These are phyloP conservation scores for Heliopora coerulea DNA, from an alignment of 92 coral and sea anemone species.

Conservation along the genomic window DNA sequence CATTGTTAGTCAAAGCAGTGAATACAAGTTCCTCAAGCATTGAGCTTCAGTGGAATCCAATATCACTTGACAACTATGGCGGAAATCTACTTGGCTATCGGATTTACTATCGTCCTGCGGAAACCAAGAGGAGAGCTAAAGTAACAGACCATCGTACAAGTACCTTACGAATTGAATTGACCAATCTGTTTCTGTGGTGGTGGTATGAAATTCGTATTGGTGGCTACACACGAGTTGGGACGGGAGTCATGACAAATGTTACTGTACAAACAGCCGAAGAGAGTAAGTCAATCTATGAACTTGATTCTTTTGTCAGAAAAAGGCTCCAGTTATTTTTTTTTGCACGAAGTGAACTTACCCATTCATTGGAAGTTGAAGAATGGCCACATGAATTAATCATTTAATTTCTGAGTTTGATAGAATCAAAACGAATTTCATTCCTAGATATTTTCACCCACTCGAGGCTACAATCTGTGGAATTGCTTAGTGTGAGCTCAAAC, in stretches of 20 bases:
- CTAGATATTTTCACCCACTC: too few relatives aligned
- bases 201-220: slow-evolving; percentile 12
- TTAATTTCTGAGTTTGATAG: too few relatives aligned
- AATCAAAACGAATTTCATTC: too few relatives aligned
- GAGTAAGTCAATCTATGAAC: slow-evolving; percentile 12
- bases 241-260: slow-evolving; percentile 14
- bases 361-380: too few relatives aligned
- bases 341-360: background rate
- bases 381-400: too few relatives aligned
- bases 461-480: too few relatives aligned
- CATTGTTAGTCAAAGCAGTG: slow-evolving; percentile 2
- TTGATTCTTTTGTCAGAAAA: background rate
- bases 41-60: background rate
- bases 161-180: background rate
- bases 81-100: slow-evolving; percentile 34
- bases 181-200: slow-evolving; percentile 22
- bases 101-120: slow-evolving; percentile 5
- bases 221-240: slow-evolving; percentile 16
- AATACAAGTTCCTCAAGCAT: slow-evolving; percentile 33
- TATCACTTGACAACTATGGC: background rate
- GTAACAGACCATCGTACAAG: slow-evolving; percentile 1
- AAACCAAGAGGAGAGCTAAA: background rate
- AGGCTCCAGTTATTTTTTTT: background rate
- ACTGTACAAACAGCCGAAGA: slow-evolving; percentile 47
- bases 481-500: too few relatives aligned